Evolutionary conservation across 2,113 vertebrate species (phyloP).

Genomic region (Montifringilla adamsi): DNA sequence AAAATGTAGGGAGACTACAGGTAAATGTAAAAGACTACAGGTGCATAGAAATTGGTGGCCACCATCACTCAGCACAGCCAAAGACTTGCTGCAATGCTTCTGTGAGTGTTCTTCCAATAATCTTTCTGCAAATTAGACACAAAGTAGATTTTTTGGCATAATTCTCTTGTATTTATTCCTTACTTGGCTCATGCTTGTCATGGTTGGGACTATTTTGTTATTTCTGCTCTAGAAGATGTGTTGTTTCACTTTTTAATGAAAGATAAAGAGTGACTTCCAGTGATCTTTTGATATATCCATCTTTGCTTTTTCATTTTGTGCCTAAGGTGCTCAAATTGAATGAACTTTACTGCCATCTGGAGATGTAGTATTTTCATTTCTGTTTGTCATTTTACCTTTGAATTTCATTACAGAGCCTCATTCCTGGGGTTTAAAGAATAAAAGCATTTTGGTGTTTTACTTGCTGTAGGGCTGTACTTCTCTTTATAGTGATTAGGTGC

Average conservation of each 20-base stretch:
- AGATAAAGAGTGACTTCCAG: not conserved
- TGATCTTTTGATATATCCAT: not conserved
- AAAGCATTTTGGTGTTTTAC: not conserved
- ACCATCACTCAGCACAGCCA: not conserved
- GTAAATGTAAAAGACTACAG: not conserved
- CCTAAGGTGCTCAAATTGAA: conserved; percentile 7
- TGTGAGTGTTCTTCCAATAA: not conserved
- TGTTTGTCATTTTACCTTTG: conserved; percentile 7
- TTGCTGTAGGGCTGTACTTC: not conserved
- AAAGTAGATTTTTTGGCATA: not conserved
- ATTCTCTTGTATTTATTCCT: not conserved
- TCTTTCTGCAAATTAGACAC: not conserved
- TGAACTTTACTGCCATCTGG: conserved; percentile 61
- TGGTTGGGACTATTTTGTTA: not conserved
- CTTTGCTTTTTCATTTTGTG: conserved; percentile 20
- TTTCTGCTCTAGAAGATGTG: not conserved
- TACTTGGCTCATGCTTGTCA: not conserved
- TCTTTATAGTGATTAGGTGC: not conserved
- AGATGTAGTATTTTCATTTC: conserved; percentile 42
- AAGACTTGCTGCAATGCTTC: not conserved
- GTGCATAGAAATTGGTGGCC: accelerated
- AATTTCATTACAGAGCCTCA: not conserved
- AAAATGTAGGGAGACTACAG: not conserved
- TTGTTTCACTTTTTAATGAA: not conserved
- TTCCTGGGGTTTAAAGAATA: not conserved